These are phyloP conservation scores for Carpatolechia fugitivella DNA, from an alignment of 2,888 invertebrate species.

Conservation along the genomic window DNA sequence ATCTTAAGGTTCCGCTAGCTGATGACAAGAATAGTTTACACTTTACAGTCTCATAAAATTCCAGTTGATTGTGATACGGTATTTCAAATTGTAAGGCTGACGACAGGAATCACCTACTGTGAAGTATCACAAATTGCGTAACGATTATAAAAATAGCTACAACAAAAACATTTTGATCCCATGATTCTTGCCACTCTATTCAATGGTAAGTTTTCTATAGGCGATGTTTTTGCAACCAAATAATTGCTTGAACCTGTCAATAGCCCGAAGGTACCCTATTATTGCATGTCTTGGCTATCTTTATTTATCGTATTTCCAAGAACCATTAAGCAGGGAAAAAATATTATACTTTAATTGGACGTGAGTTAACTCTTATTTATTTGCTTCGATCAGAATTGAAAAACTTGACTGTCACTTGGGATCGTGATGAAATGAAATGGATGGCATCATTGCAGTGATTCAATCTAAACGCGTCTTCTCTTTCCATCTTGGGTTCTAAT, in stretches of 20 bases:
- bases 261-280: conserved; percentile 15
- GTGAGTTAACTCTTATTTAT: conserved; percentile 21
- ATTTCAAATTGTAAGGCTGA: background rate
- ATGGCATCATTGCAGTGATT: conserved; percentile 30
- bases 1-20: too few relatives aligned
- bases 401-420: conserved; percentile 33
- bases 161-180: conserved; percentile 13
- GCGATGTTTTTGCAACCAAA: conserved; percentile 22
- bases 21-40: too few relatives aligned
- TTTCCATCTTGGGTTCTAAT: conserved; percentile 27
- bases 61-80: too few relatives aligned
- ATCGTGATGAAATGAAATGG: conserved; percentile 40
- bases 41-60: too few relatives aligned
- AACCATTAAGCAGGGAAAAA: conserved; percentile 21
- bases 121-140: background rate
- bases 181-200: conserved; percentile 18
- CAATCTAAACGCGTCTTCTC: conserved; percentile 30
- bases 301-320: conserved; percentile 20
- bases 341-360: conserved; percentile 31
- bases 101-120: background rate
- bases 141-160: background rate
- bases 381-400: conserved; percentile 16
- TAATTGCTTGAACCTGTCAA: conserved; percentile 21
- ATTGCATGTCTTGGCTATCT: conserved; percentile 17
- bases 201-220: conserved; percentile 18